Conservation (phyloP, 2,797 vertebrate species). For the Pseudotriccus pelzelni region DNA sequence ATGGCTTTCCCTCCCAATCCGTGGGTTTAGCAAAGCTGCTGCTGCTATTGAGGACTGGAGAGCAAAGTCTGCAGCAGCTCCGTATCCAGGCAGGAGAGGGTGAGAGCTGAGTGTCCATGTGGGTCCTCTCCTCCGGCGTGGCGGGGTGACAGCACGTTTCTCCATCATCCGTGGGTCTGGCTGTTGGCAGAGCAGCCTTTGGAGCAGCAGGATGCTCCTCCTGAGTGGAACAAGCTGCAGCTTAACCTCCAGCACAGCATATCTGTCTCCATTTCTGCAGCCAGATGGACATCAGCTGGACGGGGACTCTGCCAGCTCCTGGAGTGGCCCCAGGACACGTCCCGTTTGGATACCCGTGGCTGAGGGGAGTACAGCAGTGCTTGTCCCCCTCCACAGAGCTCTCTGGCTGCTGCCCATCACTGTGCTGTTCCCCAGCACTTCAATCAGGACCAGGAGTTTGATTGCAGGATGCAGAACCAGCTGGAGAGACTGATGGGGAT, state of each 20-base stretch:
- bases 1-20: background rate
- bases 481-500: background rate
- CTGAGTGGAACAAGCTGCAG: background rate
- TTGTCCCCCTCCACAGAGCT: background rate
- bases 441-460: background rate
- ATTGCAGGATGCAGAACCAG: background rate
- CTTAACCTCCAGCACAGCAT: background rate
- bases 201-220: background rate
- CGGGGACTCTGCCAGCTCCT: background rate
- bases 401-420: background rate
- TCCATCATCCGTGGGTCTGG: accelerated
- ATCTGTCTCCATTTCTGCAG: accelerated
- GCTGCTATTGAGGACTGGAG: background rate
- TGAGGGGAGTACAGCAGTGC: background rate
- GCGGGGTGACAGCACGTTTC: accelerated
- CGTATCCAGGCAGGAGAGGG: background rate
- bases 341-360: accelerated
- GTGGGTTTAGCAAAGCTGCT: background rate
- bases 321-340: background rate
- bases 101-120: background rate
- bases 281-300: background rate
- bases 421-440: background rate
- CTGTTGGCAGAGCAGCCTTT: background rate
- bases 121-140: accelerated
- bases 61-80: background rate